Evolutionary conservation across 2,888 invertebrate species (phyloP).

Genomic region (Theretra japonica): DNA sequence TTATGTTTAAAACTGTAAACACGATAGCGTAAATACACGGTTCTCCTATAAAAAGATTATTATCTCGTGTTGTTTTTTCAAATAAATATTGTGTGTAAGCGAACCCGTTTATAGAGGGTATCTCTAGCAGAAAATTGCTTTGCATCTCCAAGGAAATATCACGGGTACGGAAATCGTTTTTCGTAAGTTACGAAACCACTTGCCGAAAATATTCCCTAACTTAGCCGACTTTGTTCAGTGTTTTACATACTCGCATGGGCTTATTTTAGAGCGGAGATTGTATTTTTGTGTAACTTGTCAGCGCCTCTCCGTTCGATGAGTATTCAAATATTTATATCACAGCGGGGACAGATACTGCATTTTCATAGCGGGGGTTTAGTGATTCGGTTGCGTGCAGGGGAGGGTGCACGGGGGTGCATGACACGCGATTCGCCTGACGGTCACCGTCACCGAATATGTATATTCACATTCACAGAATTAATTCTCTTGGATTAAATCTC

Average conservation of each 20-base stretch:
- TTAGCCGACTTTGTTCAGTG: background rate
- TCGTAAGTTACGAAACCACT: conserved; percentile 65
- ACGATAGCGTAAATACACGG: conserved; percentile 28
- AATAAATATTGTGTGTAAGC: conserved; percentile 65
- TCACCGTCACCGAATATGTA: conserved; percentile 37
- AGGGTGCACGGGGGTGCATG: conserved; percentile 57
- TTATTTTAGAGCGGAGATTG: conserved; percentile 13
- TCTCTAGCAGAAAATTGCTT: conserved; percentile 81
- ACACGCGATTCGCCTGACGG: conserved; percentile 62
- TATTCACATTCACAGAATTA: conserved; percentile 39
- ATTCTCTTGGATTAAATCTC: conserved; percentile 12
- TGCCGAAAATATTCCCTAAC: conserved; percentile 52
- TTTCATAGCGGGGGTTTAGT: conserved; percentile 46
- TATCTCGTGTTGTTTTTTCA: conserved; percentile 51
- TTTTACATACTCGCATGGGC: background rate
- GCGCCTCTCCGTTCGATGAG: conserved; percentile 7
- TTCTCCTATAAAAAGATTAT: conserved; percentile 44
- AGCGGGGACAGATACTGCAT: conserved; percentile 36
- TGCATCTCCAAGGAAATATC: conserved; percentile 81
- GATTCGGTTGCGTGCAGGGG: conserved; percentile 52
- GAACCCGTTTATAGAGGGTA: conserved; percentile 73
- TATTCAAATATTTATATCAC: conserved; percentile 28
- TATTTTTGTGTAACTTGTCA: background rate
- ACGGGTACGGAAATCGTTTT: conserved; percentile 67
- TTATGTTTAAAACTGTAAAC: conserved; percentile 38